A percentile compares a stretch with the other conserved stretches of the same genome.
These are phyloP conservation scores for Xestia sexstrigata DNA, from an alignment of 2,888 invertebrate genomes.

Conservation along the genomic window DNA sequence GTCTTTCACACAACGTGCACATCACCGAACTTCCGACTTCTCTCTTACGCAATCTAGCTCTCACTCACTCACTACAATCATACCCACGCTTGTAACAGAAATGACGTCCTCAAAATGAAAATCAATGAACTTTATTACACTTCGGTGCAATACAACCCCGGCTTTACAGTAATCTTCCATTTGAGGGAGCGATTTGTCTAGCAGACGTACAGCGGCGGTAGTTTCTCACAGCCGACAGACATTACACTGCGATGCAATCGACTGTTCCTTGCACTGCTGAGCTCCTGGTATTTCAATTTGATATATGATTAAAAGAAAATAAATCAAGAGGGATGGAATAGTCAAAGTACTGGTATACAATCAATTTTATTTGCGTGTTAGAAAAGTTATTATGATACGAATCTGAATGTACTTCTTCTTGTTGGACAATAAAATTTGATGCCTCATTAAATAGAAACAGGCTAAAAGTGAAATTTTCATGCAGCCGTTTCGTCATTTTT, in stretches of 20 bases:
- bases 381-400: too few relatives aligned
- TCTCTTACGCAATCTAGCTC: background rate
- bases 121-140: constrained; percentile 33
- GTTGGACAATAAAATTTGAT: too few relatives aligned
- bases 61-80: background rate
- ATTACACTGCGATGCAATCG: constrained; percentile 61
- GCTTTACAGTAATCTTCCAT: constrained; percentile 84
- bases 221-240: constrained; percentile 61
- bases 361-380: background rate
- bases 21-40: background rate
- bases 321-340: constrained; percentile 7
- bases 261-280: constrained; percentile 47
- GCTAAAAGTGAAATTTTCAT: too few relatives aligned
- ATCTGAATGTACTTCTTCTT: background rate
- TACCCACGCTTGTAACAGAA: background rate
- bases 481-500: too few relatives aligned
- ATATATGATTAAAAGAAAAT: constrained; percentile 34
- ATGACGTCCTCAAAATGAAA: background rate
- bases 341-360: background rate
- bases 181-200: constrained; percentile 88
- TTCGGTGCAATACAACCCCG: constrained; percentile 61
- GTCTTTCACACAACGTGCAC: background rate
- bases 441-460: background rate
- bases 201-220: constrained; percentile 79
- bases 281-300: constrained; percentile 45